Evolutionary conservation across 30 jellyfish, hydroid and myxozoan genomes (phyloP).

Genomic region (Pseudorhiza aurosa): DNA sequence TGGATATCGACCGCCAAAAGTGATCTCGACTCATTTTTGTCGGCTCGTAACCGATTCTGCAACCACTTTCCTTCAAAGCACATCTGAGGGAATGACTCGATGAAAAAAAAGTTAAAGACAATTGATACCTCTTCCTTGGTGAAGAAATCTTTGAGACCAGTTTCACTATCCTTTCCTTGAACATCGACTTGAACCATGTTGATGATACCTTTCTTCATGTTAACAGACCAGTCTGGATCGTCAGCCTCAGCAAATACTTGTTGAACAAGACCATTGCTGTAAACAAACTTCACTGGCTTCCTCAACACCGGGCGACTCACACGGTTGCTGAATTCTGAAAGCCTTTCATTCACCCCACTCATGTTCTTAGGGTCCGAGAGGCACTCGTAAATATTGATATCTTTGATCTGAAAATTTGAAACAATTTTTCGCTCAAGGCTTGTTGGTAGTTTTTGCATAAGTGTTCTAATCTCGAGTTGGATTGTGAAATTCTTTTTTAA

Average conservation of each 20-base stretch:
- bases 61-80: no score
- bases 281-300: constrained; percentile 45
- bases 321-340: background rate
- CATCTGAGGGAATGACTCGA: background rate
- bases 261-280: constrained; percentile 52
- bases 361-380: constrained; percentile 57
- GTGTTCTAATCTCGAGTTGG: no score
- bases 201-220: constrained; percentile 59
- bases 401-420: constrained; percentile 5
- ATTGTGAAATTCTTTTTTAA: no score
- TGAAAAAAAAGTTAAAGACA: no score
- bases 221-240: constrained; percentile 70
- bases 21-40: no score
- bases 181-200: constrained; percentile 61
- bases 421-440: background rate
- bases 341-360: constrained; percentile 16
- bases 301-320: constrained; percentile 11
- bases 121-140: constrained; percentile 57
- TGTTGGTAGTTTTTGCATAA: no score
- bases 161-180: constrained; percentile 50
- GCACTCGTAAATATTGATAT: constrained; percentile 33
- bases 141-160: constrained; percentile 51
- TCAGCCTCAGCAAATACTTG: constrained; percentile 27
- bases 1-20: no score
- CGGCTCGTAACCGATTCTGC: no score